phyloP scores from a whole-genome alignment of 2,113 vertebrate species.

The Oncorhynchus keta region DNA sequence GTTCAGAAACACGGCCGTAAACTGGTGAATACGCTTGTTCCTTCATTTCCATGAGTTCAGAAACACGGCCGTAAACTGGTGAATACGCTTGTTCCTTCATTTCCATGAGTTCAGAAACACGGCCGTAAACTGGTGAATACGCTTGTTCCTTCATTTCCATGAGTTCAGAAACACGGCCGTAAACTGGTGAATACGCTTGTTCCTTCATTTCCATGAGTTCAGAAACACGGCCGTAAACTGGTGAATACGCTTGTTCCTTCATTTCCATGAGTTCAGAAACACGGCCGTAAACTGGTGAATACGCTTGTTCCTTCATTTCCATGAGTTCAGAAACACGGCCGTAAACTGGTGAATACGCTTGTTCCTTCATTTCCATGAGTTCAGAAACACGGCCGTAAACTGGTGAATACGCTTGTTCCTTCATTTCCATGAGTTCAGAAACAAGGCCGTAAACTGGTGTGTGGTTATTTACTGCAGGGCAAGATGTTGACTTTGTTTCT shows the following conservation, averaged over 20 bases:
- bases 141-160: no score
- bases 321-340: not conserved
- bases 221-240: not conserved
- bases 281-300: no score
- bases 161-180: not conserved
- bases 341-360: not conserved
- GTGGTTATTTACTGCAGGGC: not conserved
- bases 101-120: not conserved
- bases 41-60: not conserved
- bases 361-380: not conserved
- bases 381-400: not conserved
- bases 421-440: not conserved
- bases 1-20: not conserved
- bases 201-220: not conserved
- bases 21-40: not conserved
- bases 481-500: conserved; percentile 7
- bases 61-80: not conserved
- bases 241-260: not conserved
- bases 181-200: not conserved
- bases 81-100: not conserved
- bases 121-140: not conserved
- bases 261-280: not conserved
- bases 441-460: not conserved
- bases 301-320: not conserved
- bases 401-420: not conserved